Evolutionary conservation across 2,888 invertebrate genomes (phyloP).

Genomic region (Cephus runcator): DNA sequence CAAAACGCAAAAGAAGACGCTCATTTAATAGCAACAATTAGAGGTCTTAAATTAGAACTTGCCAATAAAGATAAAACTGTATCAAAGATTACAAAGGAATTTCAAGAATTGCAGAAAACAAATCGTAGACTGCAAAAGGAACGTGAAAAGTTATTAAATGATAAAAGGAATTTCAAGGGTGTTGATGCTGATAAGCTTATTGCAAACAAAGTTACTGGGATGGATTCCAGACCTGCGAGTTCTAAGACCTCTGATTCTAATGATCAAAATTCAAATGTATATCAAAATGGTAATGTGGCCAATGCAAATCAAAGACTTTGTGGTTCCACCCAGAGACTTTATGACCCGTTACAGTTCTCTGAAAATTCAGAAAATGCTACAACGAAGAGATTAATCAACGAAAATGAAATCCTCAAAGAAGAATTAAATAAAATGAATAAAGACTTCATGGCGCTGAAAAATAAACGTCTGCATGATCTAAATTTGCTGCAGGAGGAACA

Average conservation of each 20-base stretch:
- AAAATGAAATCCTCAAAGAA: conserved; percentile 71
- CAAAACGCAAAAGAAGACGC: conserved; percentile 75
- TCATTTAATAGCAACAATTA: conserved; percentile 81
- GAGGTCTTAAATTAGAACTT: conserved; percentile 80
- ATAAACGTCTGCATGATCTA: conserved; percentile 83
- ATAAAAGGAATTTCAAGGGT: conserved; percentile 52
- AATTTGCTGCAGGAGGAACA: conserved; percentile 69
- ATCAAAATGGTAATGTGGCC: conserved; percentile 51
- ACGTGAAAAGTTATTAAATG: conserved; percentile 69
- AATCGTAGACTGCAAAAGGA: conserved; percentile 81
- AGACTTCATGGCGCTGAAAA: conserved; percentile 80
- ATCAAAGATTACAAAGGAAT: conserved; percentile 77
- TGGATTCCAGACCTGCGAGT: conserved; percentile 47
- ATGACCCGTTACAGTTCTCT: conserved; percentile 62
- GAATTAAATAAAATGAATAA: conserved; percentile 79
- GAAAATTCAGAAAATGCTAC: conserved; percentile 64
- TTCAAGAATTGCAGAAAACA: conserved; percentile 81
- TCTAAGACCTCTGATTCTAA: conserved; percentile 60
- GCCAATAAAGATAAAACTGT: conserved; percentile 80
- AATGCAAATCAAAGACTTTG: conserved; percentile 47
- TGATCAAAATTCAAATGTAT: conserved; percentile 59
- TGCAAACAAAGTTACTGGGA: conserved; percentile 35
- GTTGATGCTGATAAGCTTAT: conserved; percentile 33
- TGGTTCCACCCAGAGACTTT: conserved; percentile 52
- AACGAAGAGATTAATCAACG: conserved; percentile 67